Evolutionary conservation across 2,113 vertebrate species (phyloP).

Genomic region (Telmatochromis brichardi): DNA sequence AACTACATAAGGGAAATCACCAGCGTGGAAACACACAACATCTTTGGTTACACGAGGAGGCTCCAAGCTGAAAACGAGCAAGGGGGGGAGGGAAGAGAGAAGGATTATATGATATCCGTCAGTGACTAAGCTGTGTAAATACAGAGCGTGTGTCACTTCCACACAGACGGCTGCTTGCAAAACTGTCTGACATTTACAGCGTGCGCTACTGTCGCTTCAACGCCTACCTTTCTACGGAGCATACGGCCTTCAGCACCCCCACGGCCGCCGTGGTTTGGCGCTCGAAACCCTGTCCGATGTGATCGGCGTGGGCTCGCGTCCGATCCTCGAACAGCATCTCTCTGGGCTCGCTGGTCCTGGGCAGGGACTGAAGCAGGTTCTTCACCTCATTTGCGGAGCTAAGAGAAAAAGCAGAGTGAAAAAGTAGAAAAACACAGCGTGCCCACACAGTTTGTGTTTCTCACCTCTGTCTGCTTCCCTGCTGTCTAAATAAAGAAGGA

Average conservation of each 20-base stretch:
- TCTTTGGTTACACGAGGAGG: constrained; percentile 99
- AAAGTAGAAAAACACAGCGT: neutral
- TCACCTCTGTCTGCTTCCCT: neutral
- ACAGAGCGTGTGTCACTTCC: neutral
- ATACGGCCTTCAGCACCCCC: constrained; percentile 92
- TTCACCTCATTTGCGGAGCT: constrained; percentile 99
- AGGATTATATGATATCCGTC: neutral
- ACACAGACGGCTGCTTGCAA: neutral
- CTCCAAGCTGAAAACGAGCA: constrained; percentile 71
- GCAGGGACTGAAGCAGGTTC: constrained; percentile 98
- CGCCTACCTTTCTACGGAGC: constrained; percentile 81
- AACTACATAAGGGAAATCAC: constrained; percentile 90
- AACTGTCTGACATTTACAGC: neutral
- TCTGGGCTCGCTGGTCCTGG: constrained; percentile 91
- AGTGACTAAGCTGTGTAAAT: neutral
- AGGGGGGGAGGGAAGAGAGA: neutral
- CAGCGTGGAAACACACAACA: constrained; percentile 96
- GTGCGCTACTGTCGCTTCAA: neutral
- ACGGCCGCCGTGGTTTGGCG: constrained; percentile 93
- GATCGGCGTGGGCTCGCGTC: constrained; percentile 92
- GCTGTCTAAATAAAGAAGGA: neutral
- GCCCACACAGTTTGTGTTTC: neutral
- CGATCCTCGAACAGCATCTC: constrained; percentile 97
- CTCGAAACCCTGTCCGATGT: constrained; percentile 97
- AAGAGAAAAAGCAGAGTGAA: neutral